phyloP scores from a whole-genome alignment of 2,888 invertebrate species.

The Tipula lateralis region DNA sequence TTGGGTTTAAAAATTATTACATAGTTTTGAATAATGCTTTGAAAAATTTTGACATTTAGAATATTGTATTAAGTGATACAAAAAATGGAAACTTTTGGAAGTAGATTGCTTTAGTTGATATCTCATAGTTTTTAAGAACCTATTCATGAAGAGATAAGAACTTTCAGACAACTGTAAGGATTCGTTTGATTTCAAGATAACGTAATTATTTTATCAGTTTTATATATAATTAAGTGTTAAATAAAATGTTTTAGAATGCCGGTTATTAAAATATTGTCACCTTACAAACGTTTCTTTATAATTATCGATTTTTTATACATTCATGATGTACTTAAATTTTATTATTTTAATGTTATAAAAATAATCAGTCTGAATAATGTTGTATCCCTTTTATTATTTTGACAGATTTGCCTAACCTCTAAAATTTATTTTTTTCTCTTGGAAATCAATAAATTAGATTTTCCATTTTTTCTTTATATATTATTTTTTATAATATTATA shows the following conservation, averaged over 20 bases:
- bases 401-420: background rate
- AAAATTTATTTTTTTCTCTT: background rate
- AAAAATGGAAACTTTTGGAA: background rate
- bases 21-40: background rate
- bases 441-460: background rate
- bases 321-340: background rate
- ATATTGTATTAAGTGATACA: background rate
- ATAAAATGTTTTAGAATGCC: background rate
- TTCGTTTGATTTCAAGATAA: background rate
- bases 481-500: background rate
- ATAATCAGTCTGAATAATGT: background rate
- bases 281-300: background rate
- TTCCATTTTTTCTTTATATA: background rate
- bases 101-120: background rate
- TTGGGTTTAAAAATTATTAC: background rate
- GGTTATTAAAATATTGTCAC: background rate
- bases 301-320: background rate
- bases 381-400: background rate
- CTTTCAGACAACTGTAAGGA: background rate
- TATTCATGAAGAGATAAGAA: background rate
- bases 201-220: no score
- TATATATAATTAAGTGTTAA: no score
- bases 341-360: background rate
- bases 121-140: background rate
- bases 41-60: background rate